These are phyloP conservation scores for Drosophila prolongata DNA, from an alignment of 2,888 invertebrate genomes.

Conservation along the genomic window DNA sequence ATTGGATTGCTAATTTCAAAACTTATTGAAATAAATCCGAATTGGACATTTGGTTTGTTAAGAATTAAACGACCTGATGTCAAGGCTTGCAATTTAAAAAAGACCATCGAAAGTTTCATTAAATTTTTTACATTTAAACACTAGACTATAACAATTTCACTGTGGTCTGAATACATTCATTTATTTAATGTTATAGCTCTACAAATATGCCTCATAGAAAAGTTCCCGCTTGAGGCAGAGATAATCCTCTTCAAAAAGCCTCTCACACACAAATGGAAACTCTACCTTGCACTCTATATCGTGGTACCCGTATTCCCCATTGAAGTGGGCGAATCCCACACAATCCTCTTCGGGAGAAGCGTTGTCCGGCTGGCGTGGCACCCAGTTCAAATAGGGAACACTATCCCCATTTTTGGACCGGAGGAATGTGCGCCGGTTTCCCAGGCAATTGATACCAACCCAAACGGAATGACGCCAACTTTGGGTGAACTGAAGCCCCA, in stretches of 20 bases:
- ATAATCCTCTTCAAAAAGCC: not conserved
- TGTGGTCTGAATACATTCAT: too few species aligned
- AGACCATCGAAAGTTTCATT: too few species aligned
- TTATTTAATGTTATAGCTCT: not conserved
- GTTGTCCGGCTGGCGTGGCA: not conserved
- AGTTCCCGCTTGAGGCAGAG: not conserved
- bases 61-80: too few species aligned
- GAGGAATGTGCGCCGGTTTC: not conserved
- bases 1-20: too few species aligned
- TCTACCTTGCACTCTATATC: conserved; percentile 11
- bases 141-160: too few species aligned
- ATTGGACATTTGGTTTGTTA: too few species aligned
- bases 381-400: not conserved
- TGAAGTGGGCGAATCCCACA: conserved; percentile 13
- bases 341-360: conserved; percentile 13
- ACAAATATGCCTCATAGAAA: not conserved
- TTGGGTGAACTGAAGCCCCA: not conserved
- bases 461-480: not conserved
- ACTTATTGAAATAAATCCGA: too few species aligned
- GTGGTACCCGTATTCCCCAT: conserved; percentile 20
- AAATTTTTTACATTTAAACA: too few species aligned
- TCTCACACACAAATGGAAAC: conserved; percentile 22
- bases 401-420: not conserved
- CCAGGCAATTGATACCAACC: conserved; percentile 1
- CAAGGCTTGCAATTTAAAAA: too few species aligned